These are phyloP conservation scores for Spea multiplicata DNA, from an alignment of 2,113 vertebrate species.

Conservation along the genomic window DNA sequence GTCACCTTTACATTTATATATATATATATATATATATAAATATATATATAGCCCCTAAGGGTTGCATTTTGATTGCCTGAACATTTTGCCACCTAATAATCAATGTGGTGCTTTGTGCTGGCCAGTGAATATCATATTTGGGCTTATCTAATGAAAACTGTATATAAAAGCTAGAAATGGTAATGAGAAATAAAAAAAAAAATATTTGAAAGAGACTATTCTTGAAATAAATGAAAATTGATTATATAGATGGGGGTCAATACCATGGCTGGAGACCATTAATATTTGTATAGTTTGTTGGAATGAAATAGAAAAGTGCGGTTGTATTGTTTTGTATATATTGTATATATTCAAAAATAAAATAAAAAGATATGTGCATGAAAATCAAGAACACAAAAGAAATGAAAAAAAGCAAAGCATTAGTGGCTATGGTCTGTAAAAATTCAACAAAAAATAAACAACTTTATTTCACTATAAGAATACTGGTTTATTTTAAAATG, in stretches of 20 bases:
- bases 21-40: neutral
- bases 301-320: constrained; percentile 93
- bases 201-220: constrained; percentile 98
- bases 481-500: constrained; percentile 99
- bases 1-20: neutral
- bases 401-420: constrained; percentile 89
- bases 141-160: constrained; percentile 83
- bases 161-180: constrained; percentile 90
- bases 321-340: constrained; percentile 99
- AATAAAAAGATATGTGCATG: constrained; percentile 92
- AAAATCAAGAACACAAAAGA: constrained; percentile 89
- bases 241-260: constrained; percentile 97
- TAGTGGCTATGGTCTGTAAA: constrained; percentile 99
- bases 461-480: constrained; percentile 99
- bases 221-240: constrained; percentile 89
- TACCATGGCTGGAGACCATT: constrained; percentile 96
- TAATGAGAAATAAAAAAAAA: constrained; percentile 87
- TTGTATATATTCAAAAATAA: constrained; percentile 97
- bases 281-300: constrained; percentile 99
- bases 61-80: constrained; percentile 93
- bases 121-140: constrained; percentile 98
- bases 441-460: constrained; percentile 88
- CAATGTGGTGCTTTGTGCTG: constrained; percentile 91
- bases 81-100: constrained; percentile 88
- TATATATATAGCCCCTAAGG: constrained; percentile 63